phyloP scores from a whole-genome alignment of 1,140 invertebrate species.

The Uloborus diversus region DNA sequence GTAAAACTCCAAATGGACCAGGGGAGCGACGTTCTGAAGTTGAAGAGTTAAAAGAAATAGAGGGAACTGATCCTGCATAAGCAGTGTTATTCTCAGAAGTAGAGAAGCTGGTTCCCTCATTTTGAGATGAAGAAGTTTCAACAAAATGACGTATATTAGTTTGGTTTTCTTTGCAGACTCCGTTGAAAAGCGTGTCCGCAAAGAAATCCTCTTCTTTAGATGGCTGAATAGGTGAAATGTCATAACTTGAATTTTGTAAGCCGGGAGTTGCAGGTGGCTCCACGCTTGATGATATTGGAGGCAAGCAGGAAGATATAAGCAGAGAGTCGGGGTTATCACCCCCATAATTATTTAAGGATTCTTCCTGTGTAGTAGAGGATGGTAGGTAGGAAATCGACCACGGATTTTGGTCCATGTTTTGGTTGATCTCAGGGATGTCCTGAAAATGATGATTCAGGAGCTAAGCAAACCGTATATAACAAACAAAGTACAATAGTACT shows the following conservation, averaged over 20 bases:
- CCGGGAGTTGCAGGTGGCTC: background rate
- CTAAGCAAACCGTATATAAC: conserved; percentile 36
- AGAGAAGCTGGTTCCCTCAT: conserved; percentile 7
- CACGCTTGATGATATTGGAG: background rate
- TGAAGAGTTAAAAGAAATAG: conserved; percentile 17
- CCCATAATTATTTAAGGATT: conserved; percentile 30
- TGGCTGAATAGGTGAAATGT: background rate
- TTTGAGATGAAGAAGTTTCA: background rate
- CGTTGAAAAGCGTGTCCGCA: conserved; percentile 6
- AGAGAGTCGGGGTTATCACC: background rate
- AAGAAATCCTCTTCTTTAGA: conserved; percentile 1
- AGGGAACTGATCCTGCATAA: conserved; percentile 2
- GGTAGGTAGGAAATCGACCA: conserved; percentile 18
- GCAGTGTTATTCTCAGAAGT: background rate
- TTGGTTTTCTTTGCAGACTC: conserved; percentile 22
- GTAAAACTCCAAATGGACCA: conserved; percentile 56
- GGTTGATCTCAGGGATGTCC: conserved; percentile 29
- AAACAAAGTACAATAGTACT: conserved; percentile 22
- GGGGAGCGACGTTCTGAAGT: background rate
- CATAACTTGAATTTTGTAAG: background rate
- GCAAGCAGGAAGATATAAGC: conserved; percentile 6
- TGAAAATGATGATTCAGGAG: conserved; percentile 52
- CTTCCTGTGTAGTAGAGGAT: conserved; percentile 7
- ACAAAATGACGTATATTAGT: background rate
- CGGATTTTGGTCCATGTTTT: conserved; percentile 24